Evolutionary conservation across 1,140 invertebrate genomes (phyloP), one percentile per base, ranked within the genome.

Genomic region (Portunus trituberculatus): DNA sequence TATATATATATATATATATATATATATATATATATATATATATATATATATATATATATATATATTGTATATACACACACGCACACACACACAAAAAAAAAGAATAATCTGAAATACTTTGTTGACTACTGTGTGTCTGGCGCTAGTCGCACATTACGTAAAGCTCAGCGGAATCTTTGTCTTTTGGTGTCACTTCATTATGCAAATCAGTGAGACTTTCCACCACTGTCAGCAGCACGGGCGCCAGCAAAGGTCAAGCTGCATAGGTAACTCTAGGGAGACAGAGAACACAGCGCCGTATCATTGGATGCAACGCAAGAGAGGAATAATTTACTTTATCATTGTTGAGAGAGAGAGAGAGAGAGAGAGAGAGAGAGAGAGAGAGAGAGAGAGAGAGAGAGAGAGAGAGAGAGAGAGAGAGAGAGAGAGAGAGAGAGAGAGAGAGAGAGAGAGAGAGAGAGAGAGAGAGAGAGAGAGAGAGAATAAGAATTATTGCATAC

Each of bases 341-440:
- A 39, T 1, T 39, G 39, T 39, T 39, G 39, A 39, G 39, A 39
- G 39, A 39, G 39, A 39, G 39, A 39, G 39, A 39, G 39, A 39
- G 67, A 76, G 67, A 20, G 20, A 76, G 67, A 76, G 67, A 76
- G 67, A 76, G 67, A 76, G 67, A 76, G 67, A 76, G 67, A 76
- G 67, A 76, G 67, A 76, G 67, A 76, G 67, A 76, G 67, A 76
- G 67, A 76, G 67, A 76, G 67, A 76, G 67, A 76, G 67, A 76
- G 67, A 76, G 67, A 76, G 67, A 76, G 67, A 76, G 67, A 76
- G 67, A 76, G 67, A 76, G 67, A 76, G 67, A 76, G 67, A 76
- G 67, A 76, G 67, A 76, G 67, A 76, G 67, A 76, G 67, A 25
- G 67, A n/a, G 12, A 16, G 10, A 59, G 39, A 39, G 39, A 39